Percentiles rank a stretch among this genome's conserved stretches.
phyloP scores from a whole-genome alignment of 2,113 vertebrate species.

The Pardalotus punctatus region DNA sequence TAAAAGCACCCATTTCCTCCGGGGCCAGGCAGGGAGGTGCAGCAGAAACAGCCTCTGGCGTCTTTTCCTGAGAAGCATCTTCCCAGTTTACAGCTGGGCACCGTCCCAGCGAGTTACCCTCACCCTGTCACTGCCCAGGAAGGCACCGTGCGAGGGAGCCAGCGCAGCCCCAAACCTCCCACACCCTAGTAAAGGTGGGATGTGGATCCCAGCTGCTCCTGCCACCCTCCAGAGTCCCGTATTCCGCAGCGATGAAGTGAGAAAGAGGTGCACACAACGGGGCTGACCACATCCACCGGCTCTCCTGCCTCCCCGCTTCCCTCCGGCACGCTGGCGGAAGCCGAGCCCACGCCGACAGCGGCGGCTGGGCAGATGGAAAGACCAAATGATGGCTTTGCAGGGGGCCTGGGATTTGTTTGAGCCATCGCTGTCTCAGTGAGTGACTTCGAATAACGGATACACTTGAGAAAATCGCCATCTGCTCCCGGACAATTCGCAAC shows the following conservation, averaged over 20 bases:
- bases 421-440: conserved; percentile 55
- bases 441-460: conserved; percentile 61
- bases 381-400: conserved; percentile 61
- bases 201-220: neutral
- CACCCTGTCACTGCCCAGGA: rapidly evolving
- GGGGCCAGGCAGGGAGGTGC: rapidly evolving
- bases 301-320: neutral
- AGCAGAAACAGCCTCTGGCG: neutral
- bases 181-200: neutral
- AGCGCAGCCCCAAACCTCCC: rapidly evolving
- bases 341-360: neutral
- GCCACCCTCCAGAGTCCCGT: neutral
- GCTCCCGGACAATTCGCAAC: conserved; percentile 42
- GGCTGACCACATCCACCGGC: neutral
- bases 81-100: neutral
- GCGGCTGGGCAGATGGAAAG: conserved; percentile 52
- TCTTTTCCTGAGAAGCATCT: neutral
- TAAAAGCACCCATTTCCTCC: neutral
- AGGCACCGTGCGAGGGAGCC: rapidly evolving
- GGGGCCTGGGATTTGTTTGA: conserved; percentile 63
- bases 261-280: rapidly evolving
- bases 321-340: neutral
- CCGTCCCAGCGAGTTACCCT: neutral
- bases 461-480: conserved; percentile 66
- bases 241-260: rapidly evolving